Conservation (phyloP, 2,797 vertebrate genomes). For the Okamejei kenojei region DNA sequence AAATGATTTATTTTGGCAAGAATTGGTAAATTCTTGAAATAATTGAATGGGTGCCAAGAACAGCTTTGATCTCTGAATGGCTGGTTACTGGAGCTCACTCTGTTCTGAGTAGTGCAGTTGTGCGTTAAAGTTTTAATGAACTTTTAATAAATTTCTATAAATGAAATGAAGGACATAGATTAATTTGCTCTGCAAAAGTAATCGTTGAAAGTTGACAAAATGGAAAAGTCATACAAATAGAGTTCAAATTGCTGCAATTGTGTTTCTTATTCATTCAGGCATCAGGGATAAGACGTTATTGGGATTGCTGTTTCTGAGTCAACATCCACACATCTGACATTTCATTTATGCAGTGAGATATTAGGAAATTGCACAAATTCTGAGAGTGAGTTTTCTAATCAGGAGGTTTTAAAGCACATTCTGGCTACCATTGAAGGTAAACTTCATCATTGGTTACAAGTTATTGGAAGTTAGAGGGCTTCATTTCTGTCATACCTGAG, state of each 20-base stretch:
- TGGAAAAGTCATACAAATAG: neutral
- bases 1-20: conserved; percentile 15
- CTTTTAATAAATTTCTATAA: too few species aligned
- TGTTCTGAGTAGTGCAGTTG: neutral
- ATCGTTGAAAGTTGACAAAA: neutral
- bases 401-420: neutral
- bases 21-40: conserved; percentile 9
- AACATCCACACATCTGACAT: neutral
- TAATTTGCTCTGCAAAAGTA: neutral
- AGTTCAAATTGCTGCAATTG: neutral
- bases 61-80: neutral
- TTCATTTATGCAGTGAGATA: neutral
- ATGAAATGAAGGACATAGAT: neutral
- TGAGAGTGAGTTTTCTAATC: neutral
- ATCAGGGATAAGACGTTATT: too few species aligned
- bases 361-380: neutral
- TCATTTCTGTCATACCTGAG: neutral
- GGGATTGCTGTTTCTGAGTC: neutral
- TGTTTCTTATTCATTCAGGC: neutral
- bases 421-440: neutral
- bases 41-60: neutral
- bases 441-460: neutral
- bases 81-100: neutral
- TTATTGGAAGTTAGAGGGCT: neutral
- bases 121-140: neutral